A percentile compares a stretch with the other conserved stretches of the same genome.
phyloP scores from a whole-genome alignment of 1,140 invertebrate genomes.

The Drosophila hydei region DNA sequence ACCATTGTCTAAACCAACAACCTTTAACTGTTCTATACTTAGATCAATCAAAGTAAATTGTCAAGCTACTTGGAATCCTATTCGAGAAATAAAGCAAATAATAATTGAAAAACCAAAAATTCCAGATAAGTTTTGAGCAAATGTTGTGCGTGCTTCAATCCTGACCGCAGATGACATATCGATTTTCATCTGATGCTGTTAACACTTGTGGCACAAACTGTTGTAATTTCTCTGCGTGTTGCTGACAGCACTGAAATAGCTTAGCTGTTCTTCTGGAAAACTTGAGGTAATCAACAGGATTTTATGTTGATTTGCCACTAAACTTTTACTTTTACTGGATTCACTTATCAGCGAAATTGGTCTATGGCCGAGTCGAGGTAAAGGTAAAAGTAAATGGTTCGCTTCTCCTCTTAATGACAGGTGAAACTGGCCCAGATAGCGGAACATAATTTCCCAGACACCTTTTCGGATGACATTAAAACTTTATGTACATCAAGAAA shows the following conservation, averaged over 20 bases:
- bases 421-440: constrained; percentile 11
- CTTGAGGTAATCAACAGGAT: constrained; percentile 67
- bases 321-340: constrained; percentile 74
- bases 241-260: constrained; percentile 63
- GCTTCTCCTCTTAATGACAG: constrained; percentile 54
- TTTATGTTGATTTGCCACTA: constrained; percentile 76
- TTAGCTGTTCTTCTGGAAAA: constrained; percentile 34
- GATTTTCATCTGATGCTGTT: constrained; percentile 16
- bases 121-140: neutral
- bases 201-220: constrained; percentile 52
- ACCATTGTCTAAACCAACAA: no score
- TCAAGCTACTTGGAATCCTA: no score
- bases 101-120: neutral
- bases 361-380: constrained; percentile 26
- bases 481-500: constrained; percentile 59
- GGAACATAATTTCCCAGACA: constrained; percentile 52
- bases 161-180: constrained; percentile 6
- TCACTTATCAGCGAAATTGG: constrained; percentile 61
- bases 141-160: neutral
- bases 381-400: constrained; percentile 38
- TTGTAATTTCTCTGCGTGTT: constrained; percentile 58
- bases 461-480: constrained; percentile 74
- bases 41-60: no score
- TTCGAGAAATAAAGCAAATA: no score
- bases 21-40: no score